Evolutionary conservation across 64 coral and sea anemone species (phyloP), one percentile per base, ranked within the genome.

Genomic region (Astreopora myriophthalma): DNA sequence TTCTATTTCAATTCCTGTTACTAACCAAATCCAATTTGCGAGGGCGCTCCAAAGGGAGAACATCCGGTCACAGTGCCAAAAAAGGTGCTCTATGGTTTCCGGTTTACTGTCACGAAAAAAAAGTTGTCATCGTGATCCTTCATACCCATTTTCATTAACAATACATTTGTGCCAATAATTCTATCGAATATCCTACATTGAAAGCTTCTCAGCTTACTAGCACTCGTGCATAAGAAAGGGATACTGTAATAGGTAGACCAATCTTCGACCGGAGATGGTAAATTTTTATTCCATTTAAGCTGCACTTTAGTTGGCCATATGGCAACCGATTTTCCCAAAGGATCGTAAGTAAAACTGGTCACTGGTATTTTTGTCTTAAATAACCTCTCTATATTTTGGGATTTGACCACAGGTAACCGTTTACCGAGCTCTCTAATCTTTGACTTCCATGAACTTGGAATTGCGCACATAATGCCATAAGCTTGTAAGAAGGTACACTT

Each of bases 401-500:
- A 74, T 74, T 36, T 74, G 71, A 74, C 71, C 71, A 23, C 17
- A n/a, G 13, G 71, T 39, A 40, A 74, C 71, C 71, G 13, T 74
- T 74, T 74, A 74, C 71, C 16, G 22, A 37, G 37, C 34, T 74
- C 20, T 74, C 16, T 74, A 61, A 61, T 61, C 57, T 61, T n/a
- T 20, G 57, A 61, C 57, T 61, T 61, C 57, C 57, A 74, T 74
- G 33, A 74, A 74, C 0, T 39, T 42, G 34, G 71, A 74, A 74
- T 61, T 61, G 57, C n/a, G n/a, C 57, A 61, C 16, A 61, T 61
- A 61, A 61, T 19, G 3, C 57, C 22, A 22, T 61, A 61, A 61
- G 22, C 57, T 61, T 61, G 19, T 36, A 38, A 74, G 71, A 74
- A 74, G 8, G 16, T 22, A 0, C 32, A 36, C 71, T 38, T 74